Base-by-base conservation (phyloP, 2,888 invertebrate genomes). In the Xanthostigma xanthostigma region DNA sequence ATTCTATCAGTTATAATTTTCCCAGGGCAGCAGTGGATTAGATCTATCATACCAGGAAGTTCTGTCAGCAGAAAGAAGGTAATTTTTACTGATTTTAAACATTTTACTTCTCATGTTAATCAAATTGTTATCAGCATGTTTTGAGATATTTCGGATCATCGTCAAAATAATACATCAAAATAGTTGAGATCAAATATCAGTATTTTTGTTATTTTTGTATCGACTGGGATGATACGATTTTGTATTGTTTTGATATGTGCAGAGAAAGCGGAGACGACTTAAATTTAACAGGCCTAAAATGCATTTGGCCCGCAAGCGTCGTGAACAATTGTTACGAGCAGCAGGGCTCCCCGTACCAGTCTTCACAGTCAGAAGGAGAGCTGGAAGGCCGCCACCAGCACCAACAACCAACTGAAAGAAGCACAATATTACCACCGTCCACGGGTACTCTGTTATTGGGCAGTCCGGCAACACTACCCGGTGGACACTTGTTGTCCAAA, bases 261-360 rank as follows among this genome's bases (percentile, higher is more conserved):
- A 83, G 83, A 82, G 81, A 78, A 76, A 79, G 71, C 69, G 81
- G 78, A 77, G 74, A 71, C 75, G 78, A 69, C 78, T 83, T 72
- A 84, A 83, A 71, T 87, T 89, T 76, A 80, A 86, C 72, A 77
- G 87, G 76, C 81, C 84, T 76, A 90, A 90, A 72, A 79, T 85
- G 70, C 88, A 88, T 71, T 83, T 81, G 71, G 83, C 84, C 73
- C 76, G 81, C 67, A 64, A 69, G 63, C 65, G 71, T 60, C 57
- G 43, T 42, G 36, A 60, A 57, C 61, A 48, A 27, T 43, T 43
- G 34, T 17, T 42, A 42, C 27, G 12, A 33, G 12, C 27, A 14
- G 33, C 17, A 17, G 42, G 17, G n/a, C 40, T 35, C 46, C 46
- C 14, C 17, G 41, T 14, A 36, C 14, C 12, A 8, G 41, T 14